phyloP scores from a whole-genome alignment of 2,888 invertebrate genomes.

The Chrysolina americana region DNA sequence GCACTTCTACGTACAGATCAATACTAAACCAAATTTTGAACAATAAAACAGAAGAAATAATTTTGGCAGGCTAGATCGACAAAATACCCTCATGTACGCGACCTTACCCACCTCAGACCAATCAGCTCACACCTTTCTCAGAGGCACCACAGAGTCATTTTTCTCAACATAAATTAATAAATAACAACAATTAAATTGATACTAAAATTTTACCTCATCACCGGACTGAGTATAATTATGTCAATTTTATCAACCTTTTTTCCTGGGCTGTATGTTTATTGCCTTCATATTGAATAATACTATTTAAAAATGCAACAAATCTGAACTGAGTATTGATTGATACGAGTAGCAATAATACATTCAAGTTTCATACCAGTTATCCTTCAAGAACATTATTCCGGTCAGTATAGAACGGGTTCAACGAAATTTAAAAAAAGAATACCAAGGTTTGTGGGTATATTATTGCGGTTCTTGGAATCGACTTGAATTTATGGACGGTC shows the following conservation, averaged over 20 bases:
- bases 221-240: not conserved
- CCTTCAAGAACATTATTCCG: conserved; percentile 49
- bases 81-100: too few species aligned
- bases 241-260: not conserved
- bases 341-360: conserved; percentile 37
- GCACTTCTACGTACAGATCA: too few species aligned
- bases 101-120: too few species aligned
- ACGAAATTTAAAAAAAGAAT: conserved; percentile 42
- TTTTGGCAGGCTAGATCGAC: too few species aligned
- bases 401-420: conserved; percentile 43
- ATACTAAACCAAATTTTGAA: too few species aligned
- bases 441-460: conserved; percentile 43
- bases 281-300: conserved; percentile 13
- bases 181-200: not conserved
- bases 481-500: conserved; percentile 10
- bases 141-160: too few species aligned
- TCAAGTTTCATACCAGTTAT: conserved; percentile 42
- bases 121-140: too few species aligned
- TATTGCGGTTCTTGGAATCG: conserved; percentile 32
- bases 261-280: not conserved
- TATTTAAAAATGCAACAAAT: conserved; percentile 3
- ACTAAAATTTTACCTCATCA: not conserved
- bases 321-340: conserved; percentile 36
- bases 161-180: not conserved
- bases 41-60: too few species aligned